Base-by-base conservation (phyloP, 2,888 invertebrate genomes). In the Stictocephala bisonia region DNA sequence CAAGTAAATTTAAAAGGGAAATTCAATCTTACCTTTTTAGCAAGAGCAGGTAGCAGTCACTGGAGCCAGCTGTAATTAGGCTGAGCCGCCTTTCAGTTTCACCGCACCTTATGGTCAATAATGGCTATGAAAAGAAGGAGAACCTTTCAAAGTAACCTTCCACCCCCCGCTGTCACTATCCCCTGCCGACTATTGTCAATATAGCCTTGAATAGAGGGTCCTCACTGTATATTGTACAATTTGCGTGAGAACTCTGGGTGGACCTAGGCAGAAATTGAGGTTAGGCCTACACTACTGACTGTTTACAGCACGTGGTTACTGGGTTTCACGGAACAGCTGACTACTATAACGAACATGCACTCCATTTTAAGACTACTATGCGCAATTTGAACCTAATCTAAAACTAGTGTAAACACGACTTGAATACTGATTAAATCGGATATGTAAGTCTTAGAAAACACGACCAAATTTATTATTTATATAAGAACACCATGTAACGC, bases 21-120 rank as follows among this genome's bases (percentile, higher is more conserved):
- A 60, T 60, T 60, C 41, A 29, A 60, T 60, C 60, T 60, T 60
- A 60, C 60, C 60, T 60, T 60, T 60, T 40, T 24, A 40, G 60
- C 35, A 13, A 56, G 58, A 13, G 60, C 60, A 60, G 60, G 60
- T 60, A 60, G 60, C 18, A 15, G 13, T 18, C n/a, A n/a, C n/a
- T n/a, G 15, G 44, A 7, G 7, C 15, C 44, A 9, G 18, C n/a
- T n/a, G 40, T 40, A 40, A 60, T 60, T 60, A 40, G 60, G 40
- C 22, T 9, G 20, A 6, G 44, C 7, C 9, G n/a, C 60, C 22
- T n/a, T 40, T 60, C 35, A 20, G 40, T 15, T 20, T 35, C 24
- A 22, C 60, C 60, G 60, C 60, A 29, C 35, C 40, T 18, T 9
- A 35, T 60, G 35, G 60, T 60, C 60, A 60, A 60, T 60, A 60